Percentiles rank a stretch among this genome's conserved stretches.
phyloP scores from a whole-genome alignment of 2,797 vertebrate genomes.

The Sebastiscus tertius region DNA sequence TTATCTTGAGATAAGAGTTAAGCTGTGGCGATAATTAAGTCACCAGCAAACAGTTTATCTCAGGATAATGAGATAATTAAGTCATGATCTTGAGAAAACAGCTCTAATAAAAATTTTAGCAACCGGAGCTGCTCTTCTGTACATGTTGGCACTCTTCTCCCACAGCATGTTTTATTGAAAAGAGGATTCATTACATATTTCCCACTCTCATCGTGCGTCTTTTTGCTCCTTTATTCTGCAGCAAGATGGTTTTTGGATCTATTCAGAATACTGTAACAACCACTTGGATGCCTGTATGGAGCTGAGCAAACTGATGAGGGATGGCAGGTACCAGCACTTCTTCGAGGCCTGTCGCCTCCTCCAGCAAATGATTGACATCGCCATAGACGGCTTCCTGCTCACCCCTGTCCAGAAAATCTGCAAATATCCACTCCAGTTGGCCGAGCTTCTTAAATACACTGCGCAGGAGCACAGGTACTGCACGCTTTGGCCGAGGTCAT shows the following conservation, averaged over 20 bases:
- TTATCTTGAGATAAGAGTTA: conserved; percentile 38
- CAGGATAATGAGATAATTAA: conserved; percentile 36
- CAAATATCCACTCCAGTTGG: conserved; percentile 98
- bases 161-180: background rate
- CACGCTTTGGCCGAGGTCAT: background rate
- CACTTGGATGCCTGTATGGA: conserved; percentile 99
- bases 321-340: conserved; percentile 98
- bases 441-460: conserved; percentile 97
- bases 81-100: conserved; percentile 32
- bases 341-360: conserved; percentile 97
- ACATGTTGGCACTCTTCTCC: background rate
- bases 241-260: conserved; percentile 99
- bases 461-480: conserved; percentile 95
- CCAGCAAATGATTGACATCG: conserved; percentile 99
- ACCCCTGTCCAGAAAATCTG: conserved; percentile 99
- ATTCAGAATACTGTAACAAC: conserved; percentile 99
- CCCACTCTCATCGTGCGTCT: conserved; percentile 15
- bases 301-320: conserved; percentile 97
- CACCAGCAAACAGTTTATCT: conserved; percentile 24
- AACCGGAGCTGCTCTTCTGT: background rate
- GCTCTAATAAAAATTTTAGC: conserved; percentile 12
- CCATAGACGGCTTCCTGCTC: conserved; percentile 97
- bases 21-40: conserved; percentile 40
- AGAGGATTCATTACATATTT: background rate
- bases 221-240: conserved; percentile 60